Evolutionary conservation across 2,113 vertebrate species (phyloP), one percentile per base, ranked within the genome.

Genomic region (Terrapene triunguis): DNA sequence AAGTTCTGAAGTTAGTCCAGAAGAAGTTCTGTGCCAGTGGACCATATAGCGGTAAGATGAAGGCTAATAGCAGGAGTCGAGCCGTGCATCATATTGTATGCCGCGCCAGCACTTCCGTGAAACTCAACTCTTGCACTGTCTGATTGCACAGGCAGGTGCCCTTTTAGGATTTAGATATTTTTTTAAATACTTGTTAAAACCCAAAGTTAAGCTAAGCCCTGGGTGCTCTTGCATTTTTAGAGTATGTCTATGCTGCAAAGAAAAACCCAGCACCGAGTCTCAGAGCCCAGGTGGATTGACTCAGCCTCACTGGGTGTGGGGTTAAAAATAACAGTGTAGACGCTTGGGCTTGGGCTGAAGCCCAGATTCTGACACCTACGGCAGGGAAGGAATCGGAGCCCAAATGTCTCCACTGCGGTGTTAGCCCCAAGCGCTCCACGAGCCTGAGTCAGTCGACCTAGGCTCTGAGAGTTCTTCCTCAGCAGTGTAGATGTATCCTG

Each of bases 21-120:
- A 99, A 98, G 98, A 99, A 99, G 95, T 99, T 99, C 98, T 99
- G 99, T 98, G 99, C 99, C 96, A 99, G 99, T 91, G 99, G 99
- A 97, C 99, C 99, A 35, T 99, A 99, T 96, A 98, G 97, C n/a
- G 99, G 99, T 99, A 98, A 99, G 99, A 93, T 35, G 48, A 91
- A 89, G 38, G 55, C 83, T 92, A 1, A 87, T 88, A 91, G 74
- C 87, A 82, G 95, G 86, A 91, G 21, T 32, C 50, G 50, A 65
- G n/a, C 80, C 3, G 3, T 44, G 47, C 1, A 13, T 29, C 87
- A 55, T 29, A 95, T 90, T 89, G 62, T 11, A 1, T 62, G 78
- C 42, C 16, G 24, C 32, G 72, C 11, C 74, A 93, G 53, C 53
- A 25, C 3, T 92, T 93, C 12, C 35, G 84, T 54, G 91, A 54